Percentiles rank a stretch among this genome's conserved stretches.
Conservation (phyloP, 2,113 vertebrate species). For the Panthera leo region DNA sequence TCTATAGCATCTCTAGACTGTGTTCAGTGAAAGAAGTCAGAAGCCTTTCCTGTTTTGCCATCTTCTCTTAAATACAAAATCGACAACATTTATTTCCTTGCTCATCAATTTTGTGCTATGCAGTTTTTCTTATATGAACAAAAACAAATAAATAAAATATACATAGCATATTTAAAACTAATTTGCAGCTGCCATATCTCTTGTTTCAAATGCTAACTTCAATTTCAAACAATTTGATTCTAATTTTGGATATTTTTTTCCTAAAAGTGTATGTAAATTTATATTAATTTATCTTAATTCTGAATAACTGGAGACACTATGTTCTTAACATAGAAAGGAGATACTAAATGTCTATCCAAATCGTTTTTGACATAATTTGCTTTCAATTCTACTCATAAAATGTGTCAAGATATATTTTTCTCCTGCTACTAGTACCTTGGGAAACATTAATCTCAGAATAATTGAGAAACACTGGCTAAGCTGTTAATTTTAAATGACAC, state of each 20-base stretch:
- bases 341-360: slow-evolving; percentile 15
- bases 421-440: slow-evolving; percentile 64
- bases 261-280: not conserved
- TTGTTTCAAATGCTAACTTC: not conserved
- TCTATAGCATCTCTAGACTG: not conserved
- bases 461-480: slow-evolving; percentile 79
- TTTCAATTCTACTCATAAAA: slow-evolving; percentile 62
- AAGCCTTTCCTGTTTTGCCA: not conserved
- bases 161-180: not conserved
- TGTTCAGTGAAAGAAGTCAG: not conserved
- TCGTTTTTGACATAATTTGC: slow-evolving; percentile 66
- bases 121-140: not conserved
- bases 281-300: slow-evolving; percentile 12
- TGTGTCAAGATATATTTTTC: slow-evolving; percentile 58
- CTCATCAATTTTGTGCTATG: not conserved
- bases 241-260: not conserved
- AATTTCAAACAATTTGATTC: not conserved
- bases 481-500: slow-evolving; percentile 82
- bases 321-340: slow-evolving; percentile 13
- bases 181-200: not conserved
- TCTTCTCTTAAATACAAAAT: not conserved
- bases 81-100: not conserved
- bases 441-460: slow-evolving; percentile 81
- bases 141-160: not conserved
- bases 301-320: not conserved